These are phyloP conservation scores for Argynnis bischoffii DNA, from an alignment of 2,888 invertebrate genomes.

Conservation along the genomic window DNA sequence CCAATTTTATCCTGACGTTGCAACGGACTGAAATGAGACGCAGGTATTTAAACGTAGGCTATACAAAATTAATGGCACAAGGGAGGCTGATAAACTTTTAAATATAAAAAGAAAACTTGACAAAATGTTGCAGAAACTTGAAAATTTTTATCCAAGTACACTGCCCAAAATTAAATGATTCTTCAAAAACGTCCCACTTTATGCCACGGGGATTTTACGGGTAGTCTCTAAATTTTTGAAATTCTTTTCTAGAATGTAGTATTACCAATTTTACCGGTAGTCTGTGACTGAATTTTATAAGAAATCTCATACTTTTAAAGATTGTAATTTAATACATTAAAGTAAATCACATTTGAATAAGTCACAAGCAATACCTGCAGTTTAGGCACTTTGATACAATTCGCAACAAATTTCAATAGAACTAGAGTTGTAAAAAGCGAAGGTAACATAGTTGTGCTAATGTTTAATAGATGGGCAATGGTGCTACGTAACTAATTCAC, in stretches of 20 bases:
- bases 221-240: conserved; percentile 67
- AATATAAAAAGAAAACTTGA: conserved; percentile 27
- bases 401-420: conserved; percentile 62
- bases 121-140: conserved; percentile 35
- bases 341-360: conserved; percentile 59
- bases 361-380: conserved; percentile 47
- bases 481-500: conserved; percentile 65
- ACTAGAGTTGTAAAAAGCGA: conserved; percentile 62
- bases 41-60: conserved; percentile 67
- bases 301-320: conserved; percentile 68
- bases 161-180: conserved; percentile 59
- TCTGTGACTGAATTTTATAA: conserved; percentile 81
- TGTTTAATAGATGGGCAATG: conserved; percentile 67
- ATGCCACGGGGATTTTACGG: conserved; percentile 55
- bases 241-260: conserved; percentile 75
- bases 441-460: conserved; percentile 69
- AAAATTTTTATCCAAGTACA: conserved; percentile 58
- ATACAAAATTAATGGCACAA: conserved; percentile 74
- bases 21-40: conserved; percentile 64
- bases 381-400: conserved; percentile 59
- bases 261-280: conserved; percentile 75
- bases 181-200: conserved; percentile 56
- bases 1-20: conserved; percentile 55
- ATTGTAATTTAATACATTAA: conserved; percentile 68
- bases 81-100: conserved; percentile 69